These are phyloP conservation scores for Synanthedon vespiformis DNA, from an alignment of 2,888 invertebrate species.

Conservation along the genomic window DNA sequence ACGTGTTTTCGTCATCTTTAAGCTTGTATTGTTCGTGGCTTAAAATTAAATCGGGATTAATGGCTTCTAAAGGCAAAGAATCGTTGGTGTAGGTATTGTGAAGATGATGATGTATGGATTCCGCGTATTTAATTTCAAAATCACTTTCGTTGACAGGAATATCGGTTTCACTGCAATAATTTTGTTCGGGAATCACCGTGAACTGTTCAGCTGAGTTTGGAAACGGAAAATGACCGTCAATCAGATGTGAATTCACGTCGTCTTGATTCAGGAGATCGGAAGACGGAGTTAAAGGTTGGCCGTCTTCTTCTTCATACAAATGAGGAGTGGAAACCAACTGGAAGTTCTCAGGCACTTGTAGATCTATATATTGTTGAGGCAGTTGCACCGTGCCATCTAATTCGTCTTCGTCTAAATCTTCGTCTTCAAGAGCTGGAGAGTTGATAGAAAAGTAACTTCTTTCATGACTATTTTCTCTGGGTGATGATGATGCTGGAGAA, in stretches of 20 bases:
- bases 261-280: slow-evolving; percentile 62
- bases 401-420: slow-evolving; percentile 58
- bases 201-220: slow-evolving; percentile 63
- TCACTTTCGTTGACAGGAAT: slow-evolving; percentile 45
- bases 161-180: slow-evolving; percentile 51
- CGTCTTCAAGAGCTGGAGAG: slow-evolving; percentile 58
- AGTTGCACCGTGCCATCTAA: slow-evolving; percentile 53
- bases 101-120: slow-evolving; percentile 44
- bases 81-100: slow-evolving; percentile 30
- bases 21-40: slow-evolving; percentile 40
- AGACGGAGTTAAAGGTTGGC: slow-evolving; percentile 66
- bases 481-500: slow-evolving; percentile 63
- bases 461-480: slow-evolving; percentile 64
- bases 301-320: slow-evolving; percentile 74
- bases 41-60: slow-evolving; percentile 44
- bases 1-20: slow-evolving; percentile 44
- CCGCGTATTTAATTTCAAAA: slow-evolving; percentile 62
- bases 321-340: slow-evolving; percentile 71
- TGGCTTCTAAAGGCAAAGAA: slow-evolving; percentile 31
- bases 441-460: slow-evolving; percentile 58
- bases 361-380: slow-evolving; percentile 70
- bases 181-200: slow-evolving; percentile 61
- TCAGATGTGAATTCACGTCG: slow-evolving; percentile 57
- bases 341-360: slow-evolving; percentile 73
- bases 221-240: slow-evolving; percentile 64